Evolutionary conservation across 2,888 invertebrate genomes (phyloP), one percentile per base, ranked within the genome.

Genomic region (Sesia bembeciformis): DNA sequence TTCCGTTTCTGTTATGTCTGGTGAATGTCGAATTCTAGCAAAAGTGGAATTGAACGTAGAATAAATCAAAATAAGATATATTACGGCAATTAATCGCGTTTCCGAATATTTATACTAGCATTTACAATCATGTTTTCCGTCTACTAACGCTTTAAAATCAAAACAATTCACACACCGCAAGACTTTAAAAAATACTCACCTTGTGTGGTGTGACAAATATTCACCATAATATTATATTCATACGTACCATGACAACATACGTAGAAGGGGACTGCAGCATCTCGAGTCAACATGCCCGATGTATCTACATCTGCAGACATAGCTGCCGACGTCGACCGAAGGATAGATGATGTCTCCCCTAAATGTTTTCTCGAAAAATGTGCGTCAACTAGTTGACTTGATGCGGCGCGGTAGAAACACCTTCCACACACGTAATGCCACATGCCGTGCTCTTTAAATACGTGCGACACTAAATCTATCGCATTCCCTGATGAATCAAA

Each of bases 371-470:
- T 69, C 7, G 70, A 61, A 50, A 91, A 90, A 73, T 95, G 94
- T 4, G 91, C 78, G 23, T 90, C 84, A 0, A 94, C 92, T 52
- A 93, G 90, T 54, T 91, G 91, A 52, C 90, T 87, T 0, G 90
- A 81, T 0, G 90, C 78, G 0, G 93, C 92, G 52, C 94, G 84
- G 72, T 94, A 95, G 65, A 94, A 92, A 67, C 95, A 95, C 61
- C 91, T 87, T 3, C 80, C 82, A 65, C 95, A 95, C 40, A 92
- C 91, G 64, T 80, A 94, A 40, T 86, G 81, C 64, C 94, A 93
- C 54, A 85, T 78, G 0, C 89, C 90, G 65, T 95, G 95, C 42
- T 84, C 84, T 40, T 90, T 88, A 52, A 92, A 89, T 7, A 94
- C 89, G 69, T 95, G 95, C 53, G 81, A 76, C 49, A 90, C 84